phyloP scores from a whole-genome alignment of 2,113 vertebrate species.

The Cariama cristata region DNA sequence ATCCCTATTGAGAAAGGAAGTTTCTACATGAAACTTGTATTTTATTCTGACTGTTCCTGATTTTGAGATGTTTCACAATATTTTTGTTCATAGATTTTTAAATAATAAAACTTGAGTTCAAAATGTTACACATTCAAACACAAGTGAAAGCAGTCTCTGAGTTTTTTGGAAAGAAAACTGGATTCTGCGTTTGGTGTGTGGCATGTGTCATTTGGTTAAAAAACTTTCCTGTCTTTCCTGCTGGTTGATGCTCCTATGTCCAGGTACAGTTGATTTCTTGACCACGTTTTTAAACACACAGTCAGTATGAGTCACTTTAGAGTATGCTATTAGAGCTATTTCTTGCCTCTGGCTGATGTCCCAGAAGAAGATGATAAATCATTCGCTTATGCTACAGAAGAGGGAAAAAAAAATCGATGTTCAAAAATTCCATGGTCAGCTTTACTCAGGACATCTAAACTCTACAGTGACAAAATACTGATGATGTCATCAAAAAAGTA shows the following conservation, averaged over 20 bases:
- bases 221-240: not conserved
- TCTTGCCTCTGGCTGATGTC: constrained; percentile 5
- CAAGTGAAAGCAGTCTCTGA: not conserved
- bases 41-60: not conserved
- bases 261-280: not conserved
- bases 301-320: not conserved
- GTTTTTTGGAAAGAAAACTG: not conserved
- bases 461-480: constrained; percentile 18
- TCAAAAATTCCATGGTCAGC: constrained; percentile 54
- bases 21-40: not conserved
- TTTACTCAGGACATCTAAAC: constrained; percentile 25
- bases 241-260: not conserved
- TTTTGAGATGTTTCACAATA: not conserved
- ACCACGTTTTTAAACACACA: not conserved
- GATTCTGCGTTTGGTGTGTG: not conserved
- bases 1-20: not conserved
- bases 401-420: constrained; percentile 4
- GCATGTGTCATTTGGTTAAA: not conserved
- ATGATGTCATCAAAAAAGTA: constrained; percentile 20
- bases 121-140: not conserved
- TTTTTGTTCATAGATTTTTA: not conserved
- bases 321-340: not conserved
- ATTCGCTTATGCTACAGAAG: not conserved
- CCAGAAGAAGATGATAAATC: constrained; percentile 41
- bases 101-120: not conserved